Base-by-base conservation (phyloP, 2,888 invertebrate species). In the Ganaspis brasiliensis region DNA sequence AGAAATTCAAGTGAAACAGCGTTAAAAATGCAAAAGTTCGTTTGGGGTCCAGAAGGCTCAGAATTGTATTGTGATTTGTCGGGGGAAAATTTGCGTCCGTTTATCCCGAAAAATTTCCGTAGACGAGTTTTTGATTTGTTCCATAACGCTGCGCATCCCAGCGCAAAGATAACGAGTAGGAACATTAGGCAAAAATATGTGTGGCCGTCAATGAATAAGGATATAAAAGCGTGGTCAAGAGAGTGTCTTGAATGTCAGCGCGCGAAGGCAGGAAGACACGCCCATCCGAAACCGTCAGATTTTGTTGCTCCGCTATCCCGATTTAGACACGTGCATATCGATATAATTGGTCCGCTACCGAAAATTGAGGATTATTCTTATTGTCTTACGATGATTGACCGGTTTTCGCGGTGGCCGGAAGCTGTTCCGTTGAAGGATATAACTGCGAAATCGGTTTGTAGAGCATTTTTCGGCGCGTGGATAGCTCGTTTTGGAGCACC, bases 361-460 rank as follows among this genome's bases (percentile, higher is more conserved):
- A 19, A 73, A 3, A 76, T 77, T 4, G 26, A 80, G n/a, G 85
- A 80, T 19, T 85, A 79, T 73, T 70, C 79, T 1, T 90, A 89
- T 77, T 82, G 82, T 21, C 81, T 89, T 1, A 89, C 88, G 0
- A 78, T 79, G 31, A 35, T 67, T 2, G 67, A 67, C n/a, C n/a
- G n/a, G n/a, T n/a, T n/a, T n/a, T n/a, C n/a, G n/a, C n/a, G n/a
- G n/a, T n/a, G n/a, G n/a, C n/a, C n/a, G n/a, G n/a, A n/a, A n/a
- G n/a, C n/a, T n/a, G n/a, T n/a, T n/a, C n/a, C n/a, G n/a, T n/a
- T 35, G 80, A 87, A 3, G 85, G 84, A 56, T 79, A 86, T 9
- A 76, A 80, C 1, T n/a, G n/a, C n/a, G n/a, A n/a, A n/a, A n/a
- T n/a, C n/a, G n/a, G n/a, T n/a, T n/a, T n/a, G n/a, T n/a, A n/a